Percentiles rank a stretch among this genome's conserved stretches.
These are phyloP conservation scores for Stegostoma tigrinum DNA, from an alignment of 2,113 vertebrate genomes.

Conservation along the genomic window DNA sequence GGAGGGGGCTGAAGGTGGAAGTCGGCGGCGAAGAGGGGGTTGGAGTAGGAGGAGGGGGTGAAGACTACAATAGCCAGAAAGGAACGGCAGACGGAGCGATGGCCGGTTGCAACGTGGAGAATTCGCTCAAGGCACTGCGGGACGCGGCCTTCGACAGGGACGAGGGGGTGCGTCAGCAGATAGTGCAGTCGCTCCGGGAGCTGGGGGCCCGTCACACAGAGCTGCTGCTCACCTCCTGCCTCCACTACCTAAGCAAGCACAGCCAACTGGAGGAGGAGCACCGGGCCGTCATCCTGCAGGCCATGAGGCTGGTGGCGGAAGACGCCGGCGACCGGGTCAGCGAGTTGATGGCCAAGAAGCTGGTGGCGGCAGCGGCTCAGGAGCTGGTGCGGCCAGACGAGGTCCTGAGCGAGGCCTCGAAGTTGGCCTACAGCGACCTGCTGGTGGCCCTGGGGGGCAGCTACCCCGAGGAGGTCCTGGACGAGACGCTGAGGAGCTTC, in stretches of 20 bases:
- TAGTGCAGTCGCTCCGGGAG: constrained; percentile 69
- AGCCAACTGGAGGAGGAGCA: constrained; percentile 70
- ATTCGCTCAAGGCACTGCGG: constrained; percentile 54
- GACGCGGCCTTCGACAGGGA: constrained; percentile 82
- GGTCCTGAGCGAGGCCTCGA: background rate
- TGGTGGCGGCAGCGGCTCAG: constrained; percentile 72
- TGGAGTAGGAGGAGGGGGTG: accelerated
- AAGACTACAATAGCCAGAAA: background rate
- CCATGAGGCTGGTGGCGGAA: constrained; percentile 70
- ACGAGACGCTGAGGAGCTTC: constrained; percentile 78
- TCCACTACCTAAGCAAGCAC: constrained; percentile 74
- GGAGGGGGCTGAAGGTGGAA: background rate
- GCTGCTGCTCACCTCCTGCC: constrained; percentile 68
- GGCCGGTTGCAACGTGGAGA: background rate
- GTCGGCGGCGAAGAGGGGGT: background rate
- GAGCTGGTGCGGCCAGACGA: constrained; percentile 74
- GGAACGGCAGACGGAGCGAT: background rate
- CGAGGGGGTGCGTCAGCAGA: constrained; percentile 73
- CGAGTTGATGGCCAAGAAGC: constrained; percentile 60
- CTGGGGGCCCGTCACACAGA: constrained; percentile 68
- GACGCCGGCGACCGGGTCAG: constrained; percentile 58
- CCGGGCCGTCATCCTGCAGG: constrained; percentile 73
- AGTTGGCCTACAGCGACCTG: constrained; percentile 58
- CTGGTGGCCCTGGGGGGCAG: constrained; percentile 76
- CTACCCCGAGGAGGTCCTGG: constrained; percentile 82